phyloP scores from a whole-genome alignment of 2,113 vertebrate genomes.

The cattle (Bos taurus) region ARS-UCD2.0 NC_037328.1:73968501-73969000 shows the following conservation, averaged over 20 bases:
- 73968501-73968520: slow-evolving; percentile 79
- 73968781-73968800: too few species aligned
- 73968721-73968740: not conserved
- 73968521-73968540: slow-evolving; percentile 82
- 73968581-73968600: not conserved
- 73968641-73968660: not conserved
- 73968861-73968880: too few species aligned
- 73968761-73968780: too few species aligned
- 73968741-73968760: not conserved
- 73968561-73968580: not conserved
- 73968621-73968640: not conserved
- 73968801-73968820: too few species aligned
- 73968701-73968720: not conserved
- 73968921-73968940: too few species aligned
- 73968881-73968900: too few species aligned
- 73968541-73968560: not conserved
- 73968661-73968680: not conserved
- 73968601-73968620: not conserved
- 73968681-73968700: not conserved
- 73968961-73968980: too few species aligned
- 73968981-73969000: too few species aligned
- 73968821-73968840: too few species aligned
- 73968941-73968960: too few species aligned
- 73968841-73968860: too few species aligned
- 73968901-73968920: too few species aligned